These are phyloP conservation scores for Orussus abietinus DNA, from an alignment of 1,140 invertebrate genomes.

Conservation along the genomic window DNA sequence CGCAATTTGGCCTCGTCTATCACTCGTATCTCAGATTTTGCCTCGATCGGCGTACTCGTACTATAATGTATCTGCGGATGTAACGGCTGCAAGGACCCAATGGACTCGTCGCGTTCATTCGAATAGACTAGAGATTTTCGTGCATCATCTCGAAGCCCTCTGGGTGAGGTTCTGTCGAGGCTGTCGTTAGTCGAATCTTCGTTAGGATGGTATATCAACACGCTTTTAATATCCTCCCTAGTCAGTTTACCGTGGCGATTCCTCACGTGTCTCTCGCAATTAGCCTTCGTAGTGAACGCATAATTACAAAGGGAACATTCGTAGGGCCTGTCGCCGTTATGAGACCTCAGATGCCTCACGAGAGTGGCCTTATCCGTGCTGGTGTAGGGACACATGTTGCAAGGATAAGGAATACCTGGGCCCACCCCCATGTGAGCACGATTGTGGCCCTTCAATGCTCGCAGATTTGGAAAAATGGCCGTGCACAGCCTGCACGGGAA, in stretches of 20 bases:
- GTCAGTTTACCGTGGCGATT: slow-evolving; percentile 82
- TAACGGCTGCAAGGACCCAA: too few species aligned
- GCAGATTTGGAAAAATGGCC: slow-evolving; percentile 80
- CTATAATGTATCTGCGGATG: background rate
- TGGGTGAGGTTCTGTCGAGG: slow-evolving; percentile 53
- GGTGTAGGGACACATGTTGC: slow-evolving; percentile 87
- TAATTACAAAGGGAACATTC: slow-evolving; percentile 92
- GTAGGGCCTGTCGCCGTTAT: slow-evolving; percentile 92
- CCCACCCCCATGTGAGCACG: slow-evolving; percentile 69
- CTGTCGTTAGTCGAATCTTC: slow-evolving; percentile 73
- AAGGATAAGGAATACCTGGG: slow-evolving; percentile 73
- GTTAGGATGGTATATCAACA: slow-evolving; percentile 80
- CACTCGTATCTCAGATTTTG: slow-evolving; percentile 3
- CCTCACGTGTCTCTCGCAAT: slow-evolving; percentile 84
- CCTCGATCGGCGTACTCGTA: background rate
- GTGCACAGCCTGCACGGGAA: slow-evolving; percentile 85
- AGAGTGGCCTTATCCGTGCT: slow-evolving; percentile 88
- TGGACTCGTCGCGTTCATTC: slow-evolving; percentile 22
- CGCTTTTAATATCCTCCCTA: slow-evolving; percentile 80
- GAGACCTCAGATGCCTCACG: slow-evolving; percentile 84
- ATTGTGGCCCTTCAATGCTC: slow-evolving; percentile 86
- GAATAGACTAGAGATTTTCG: slow-evolving; percentile 41
- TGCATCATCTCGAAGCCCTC: slow-evolving; percentile 35
- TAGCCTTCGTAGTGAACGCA: slow-evolving; percentile 93
- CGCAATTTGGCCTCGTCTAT: slow-evolving; percentile 13